phyloP scores from a whole-genome alignment of 2,113 vertebrate genomes.

The Oncorhynchus clarkii region DNA sequence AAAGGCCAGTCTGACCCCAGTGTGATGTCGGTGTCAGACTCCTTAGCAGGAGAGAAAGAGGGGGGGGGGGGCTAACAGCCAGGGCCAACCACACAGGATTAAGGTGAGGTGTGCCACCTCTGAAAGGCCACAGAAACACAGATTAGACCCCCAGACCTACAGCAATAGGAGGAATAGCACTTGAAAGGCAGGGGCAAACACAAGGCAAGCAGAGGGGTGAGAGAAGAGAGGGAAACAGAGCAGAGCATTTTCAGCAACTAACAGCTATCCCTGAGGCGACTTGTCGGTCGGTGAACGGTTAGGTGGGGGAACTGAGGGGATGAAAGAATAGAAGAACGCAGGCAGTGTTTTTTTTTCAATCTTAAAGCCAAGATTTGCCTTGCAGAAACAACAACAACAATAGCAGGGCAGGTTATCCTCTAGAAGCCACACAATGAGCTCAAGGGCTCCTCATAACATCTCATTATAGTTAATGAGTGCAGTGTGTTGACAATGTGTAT shows the following conservation, averaged over 20 bases:
- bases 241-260: slow-evolving; percentile 46
- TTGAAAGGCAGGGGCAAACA: slow-evolving; percentile 43
- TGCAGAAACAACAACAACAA: slow-evolving; percentile 74
- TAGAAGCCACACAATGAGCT: slow-evolving; percentile 73
- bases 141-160: slow-evolving; percentile 61
- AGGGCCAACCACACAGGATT: slow-evolving; percentile 78
- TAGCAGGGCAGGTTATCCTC: slow-evolving; percentile 65
- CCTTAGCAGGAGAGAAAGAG: slow-evolving; percentile 66
- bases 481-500: slow-evolving; percentile 76
- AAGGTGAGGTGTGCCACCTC: slow-evolving; percentile 73
- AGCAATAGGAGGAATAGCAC: slow-evolving; percentile 32
- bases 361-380: slow-evolving; percentile 68
- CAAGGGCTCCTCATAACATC: slow-evolving; percentile 74
- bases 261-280: slow-evolving; percentile 30
- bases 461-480: slow-evolving; percentile 79
- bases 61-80: slow-evolving; percentile 51
- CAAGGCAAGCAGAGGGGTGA: slow-evolving; percentile 28
- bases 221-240: slow-evolving; percentile 20
- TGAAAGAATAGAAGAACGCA: slow-evolving; percentile 45
- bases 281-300: slow-evolving; percentile 43
- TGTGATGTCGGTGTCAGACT: slow-evolving; percentile 62
- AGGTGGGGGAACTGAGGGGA: slow-evolving; percentile 38
- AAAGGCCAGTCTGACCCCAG: slow-evolving; percentile 73
- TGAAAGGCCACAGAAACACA: slow-evolving; percentile 77
- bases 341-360: slow-evolving; percentile 19